Percentiles rank a stretch among this genome's conserved stretches.
phyloP scores from a whole-genome alignment of 2,113 vertebrate genomes.

The Anser cygnoides region DNA sequence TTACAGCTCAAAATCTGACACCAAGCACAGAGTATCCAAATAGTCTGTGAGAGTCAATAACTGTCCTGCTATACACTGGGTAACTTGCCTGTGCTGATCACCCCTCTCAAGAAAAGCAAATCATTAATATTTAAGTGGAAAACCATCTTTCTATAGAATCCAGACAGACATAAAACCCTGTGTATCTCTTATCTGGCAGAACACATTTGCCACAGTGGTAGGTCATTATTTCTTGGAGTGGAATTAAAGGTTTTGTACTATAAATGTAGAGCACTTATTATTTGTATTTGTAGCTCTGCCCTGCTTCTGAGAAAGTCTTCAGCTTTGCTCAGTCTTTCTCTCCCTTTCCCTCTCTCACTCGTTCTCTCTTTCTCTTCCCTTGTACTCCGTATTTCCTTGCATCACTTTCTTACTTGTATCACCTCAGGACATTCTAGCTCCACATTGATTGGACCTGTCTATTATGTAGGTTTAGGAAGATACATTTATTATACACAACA shows the following conservation, averaged over 20 bases:
- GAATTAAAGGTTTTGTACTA: background rate
- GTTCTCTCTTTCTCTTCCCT: background rate
- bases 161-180: background rate
- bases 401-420: accelerated
- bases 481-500: background rate
- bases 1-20: background rate
- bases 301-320: background rate
- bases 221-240: background rate
- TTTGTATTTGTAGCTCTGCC: background rate
- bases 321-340: background rate
- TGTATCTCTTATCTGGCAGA: background rate
- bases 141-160: background rate
- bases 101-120: background rate
- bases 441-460: background rate
- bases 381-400: background rate
- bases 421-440: background rate
- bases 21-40: background rate
- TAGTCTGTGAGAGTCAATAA: background rate
- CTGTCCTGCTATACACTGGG: accelerated
- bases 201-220: background rate
- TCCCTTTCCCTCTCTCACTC: background rate
- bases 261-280: background rate
- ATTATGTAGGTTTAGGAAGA: background rate
- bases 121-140: background rate
- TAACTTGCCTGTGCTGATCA: background rate